Base-by-base conservation (phyloP, 2,797 vertebrate genomes). In the Crenichthys baileyi region DNA sequence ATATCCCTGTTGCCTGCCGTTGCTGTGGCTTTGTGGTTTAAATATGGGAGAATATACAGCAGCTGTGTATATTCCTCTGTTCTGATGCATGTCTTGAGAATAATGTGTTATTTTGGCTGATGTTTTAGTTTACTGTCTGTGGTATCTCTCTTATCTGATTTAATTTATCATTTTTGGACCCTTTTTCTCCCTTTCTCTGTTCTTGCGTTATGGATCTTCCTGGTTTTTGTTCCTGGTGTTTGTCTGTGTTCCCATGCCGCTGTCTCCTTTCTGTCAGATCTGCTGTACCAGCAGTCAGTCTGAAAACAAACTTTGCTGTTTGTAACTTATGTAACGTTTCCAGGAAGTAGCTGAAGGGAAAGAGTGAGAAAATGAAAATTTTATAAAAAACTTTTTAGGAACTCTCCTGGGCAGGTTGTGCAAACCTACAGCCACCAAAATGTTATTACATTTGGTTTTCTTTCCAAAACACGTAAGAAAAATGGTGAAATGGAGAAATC, bases 31-130 rank as follows among this genome's bases (percentile, higher is more conserved):
- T 82, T 83, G 67, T 76, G 74, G 72, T 88, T 70, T 76, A 67
- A 73, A 73, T 73, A 11, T 75, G 79, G 39, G 75, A 61, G 84
- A 87, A 89, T 89, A 90, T 91, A 83, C 85, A 71, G 48, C 75
- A 12, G 76, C 72, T 5, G 44, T 78, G 89, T 91, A 83, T 88
- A 87, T 91, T 83, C 81, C 78, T 82, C 48, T 82, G 78, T 86
- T 81, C 83, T 83, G 67, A 73, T 90, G 93, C 92, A 91, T 93
- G 93, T 86, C 77, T 82, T 56, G 26, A 86, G 36, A 86, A 48
- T 71, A 75, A 75, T 73, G 18, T 70, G 81, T 82, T 60, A 48
- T 65, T 84, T 73, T 85, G 85, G 86, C 87, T 88, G 82, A 73
- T 86, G 81, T 56, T 80, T 48, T 26, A 85, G 76, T 71, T 41